phyloP scores from a whole-genome alignment of 2,113 vertebrate species.

The Apistogramma diplotaenia region DNA sequence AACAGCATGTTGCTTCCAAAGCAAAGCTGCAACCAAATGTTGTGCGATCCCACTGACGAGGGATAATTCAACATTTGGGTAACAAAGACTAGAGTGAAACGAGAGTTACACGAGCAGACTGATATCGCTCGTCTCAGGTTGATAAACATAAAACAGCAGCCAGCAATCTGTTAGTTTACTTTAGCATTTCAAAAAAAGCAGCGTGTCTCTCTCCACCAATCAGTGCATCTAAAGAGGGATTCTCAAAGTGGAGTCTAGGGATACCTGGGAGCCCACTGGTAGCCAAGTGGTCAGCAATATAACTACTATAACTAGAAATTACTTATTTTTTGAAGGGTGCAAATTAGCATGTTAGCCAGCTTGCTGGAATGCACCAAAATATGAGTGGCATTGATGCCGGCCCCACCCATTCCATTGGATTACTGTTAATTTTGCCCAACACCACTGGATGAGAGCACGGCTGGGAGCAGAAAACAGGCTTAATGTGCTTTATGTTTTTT shows the following conservation, averaged over 20 bases:
- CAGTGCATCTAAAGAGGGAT: neutral
- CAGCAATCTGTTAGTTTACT: neutral
- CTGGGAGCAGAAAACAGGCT: neutral
- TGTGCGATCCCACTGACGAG: neutral
- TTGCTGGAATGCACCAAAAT: neutral
- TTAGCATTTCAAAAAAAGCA: neutral
- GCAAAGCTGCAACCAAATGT: neutral
- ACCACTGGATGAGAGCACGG: neutral
- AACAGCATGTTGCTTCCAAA: conserved; percentile 9
- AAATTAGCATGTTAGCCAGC: neutral
- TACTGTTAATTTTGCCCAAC: neutral
- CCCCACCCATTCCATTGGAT: neutral
- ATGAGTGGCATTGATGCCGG: no score
- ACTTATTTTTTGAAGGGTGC: no score
- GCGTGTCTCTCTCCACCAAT: neutral
- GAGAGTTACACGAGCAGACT: neutral
- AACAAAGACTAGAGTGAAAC: neutral
- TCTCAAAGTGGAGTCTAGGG: neutral
- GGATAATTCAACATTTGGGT: neutral
- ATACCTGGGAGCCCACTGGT: neutral
- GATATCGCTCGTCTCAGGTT: neutral
- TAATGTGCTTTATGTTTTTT: neutral
- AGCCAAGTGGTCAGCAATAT: neutral
- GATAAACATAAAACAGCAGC: neutral
- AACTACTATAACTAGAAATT: no score